Percentiles rank a stretch among this genome's conserved stretches.
phyloP scores from a whole-genome alignment of 1,140 invertebrate genomes.

The Hermatobates lingyangjiaoensis region DNA sequence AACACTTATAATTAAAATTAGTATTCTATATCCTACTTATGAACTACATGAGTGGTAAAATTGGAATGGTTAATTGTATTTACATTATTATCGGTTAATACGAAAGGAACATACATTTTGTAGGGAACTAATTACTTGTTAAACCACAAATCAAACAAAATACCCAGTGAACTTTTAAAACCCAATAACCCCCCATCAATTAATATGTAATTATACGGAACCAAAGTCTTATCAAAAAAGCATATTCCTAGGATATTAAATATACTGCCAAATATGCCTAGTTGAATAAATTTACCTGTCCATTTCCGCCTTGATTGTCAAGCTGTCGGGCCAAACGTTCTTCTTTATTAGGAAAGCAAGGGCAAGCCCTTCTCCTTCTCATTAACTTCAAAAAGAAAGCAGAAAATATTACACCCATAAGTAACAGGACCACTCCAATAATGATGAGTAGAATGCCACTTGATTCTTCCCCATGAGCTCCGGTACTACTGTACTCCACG shows the following conservation, averaged over 20 bases:
- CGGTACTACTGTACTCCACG: constrained; percentile 13
- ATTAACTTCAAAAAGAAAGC: constrained; percentile 17
- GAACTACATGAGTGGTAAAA: too few relatives aligned
- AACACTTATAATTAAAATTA: too few relatives aligned
- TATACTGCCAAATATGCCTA: neutral
- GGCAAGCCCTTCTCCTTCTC: constrained; percentile 20
- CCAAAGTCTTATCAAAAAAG: neutral
- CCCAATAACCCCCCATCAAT: neutral
- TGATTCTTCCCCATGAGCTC: constrained; percentile 6
- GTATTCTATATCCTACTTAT: too few relatives aligned
- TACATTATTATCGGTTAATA: too few relatives aligned
- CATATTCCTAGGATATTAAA: neutral
- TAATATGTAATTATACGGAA: neutral
- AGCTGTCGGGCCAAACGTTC: constrained; percentile 20
- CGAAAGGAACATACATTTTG: too few relatives aligned
- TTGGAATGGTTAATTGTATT: too few relatives aligned
- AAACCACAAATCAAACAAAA: constrained; percentile 1
- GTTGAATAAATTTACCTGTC: constrained; percentile 19
- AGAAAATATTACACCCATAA: constrained; percentile 18
- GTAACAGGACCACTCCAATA: constrained; percentile 16
- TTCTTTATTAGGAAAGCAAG: constrained; percentile 21
- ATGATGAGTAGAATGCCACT: constrained; percentile 13
- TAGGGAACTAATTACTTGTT: too few relatives aligned
- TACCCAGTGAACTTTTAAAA: neutral
- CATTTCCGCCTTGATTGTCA: constrained; percentile 20